Evolutionary conservation across 2,888 invertebrate species (phyloP), one percentile per base, ranked within the genome.

Genomic region (Pterostichus madidus): DNA sequence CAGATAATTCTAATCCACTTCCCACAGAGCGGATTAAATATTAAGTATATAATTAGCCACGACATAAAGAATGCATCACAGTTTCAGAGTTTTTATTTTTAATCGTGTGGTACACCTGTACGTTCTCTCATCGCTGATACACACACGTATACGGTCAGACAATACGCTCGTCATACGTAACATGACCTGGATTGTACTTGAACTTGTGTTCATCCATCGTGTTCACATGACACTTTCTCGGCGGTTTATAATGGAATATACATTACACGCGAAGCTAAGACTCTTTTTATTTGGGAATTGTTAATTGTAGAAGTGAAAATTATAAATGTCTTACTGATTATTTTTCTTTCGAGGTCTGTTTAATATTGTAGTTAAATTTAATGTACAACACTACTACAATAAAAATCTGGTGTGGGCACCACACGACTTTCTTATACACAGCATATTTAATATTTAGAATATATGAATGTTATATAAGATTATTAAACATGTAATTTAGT

Each of bases 201-300:
- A 79, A 79, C 79, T 64, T 79, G 61, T 64, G 32, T 64, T 32
- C 39, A 56, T 24, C 64, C 39, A 5, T 39, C 39, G n/a, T 39
- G 68, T 56, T 77, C 77, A 79, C 59, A 64, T 59, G 79, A 46
- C 17, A 64, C 24, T 46, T 79, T 79, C 79, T 39, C 79, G 64
- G 24, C 44, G 79, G 39, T 59, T 77, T 56, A 56, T 77, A 77
- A 17, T 39, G 39, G 39, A 39, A 59, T 11, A 49, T 10, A 49
- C n/a, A 49, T 49, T 10, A 49, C 49, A 49, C 10, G 49, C 49
- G 13, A 44, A 44, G 39, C 8, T 3, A 39, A 39, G 5, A 7
- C 8, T 0, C 39, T 24, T 24, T 39, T 39, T 39, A 39, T 39
- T 39, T 5, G 8, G 5, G 5, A 39, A 39, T 39, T 39, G 39